phyloP scores from a whole-genome alignment of 2,113 vertebrate species.

The Odontophorus gujanensis region DNA sequence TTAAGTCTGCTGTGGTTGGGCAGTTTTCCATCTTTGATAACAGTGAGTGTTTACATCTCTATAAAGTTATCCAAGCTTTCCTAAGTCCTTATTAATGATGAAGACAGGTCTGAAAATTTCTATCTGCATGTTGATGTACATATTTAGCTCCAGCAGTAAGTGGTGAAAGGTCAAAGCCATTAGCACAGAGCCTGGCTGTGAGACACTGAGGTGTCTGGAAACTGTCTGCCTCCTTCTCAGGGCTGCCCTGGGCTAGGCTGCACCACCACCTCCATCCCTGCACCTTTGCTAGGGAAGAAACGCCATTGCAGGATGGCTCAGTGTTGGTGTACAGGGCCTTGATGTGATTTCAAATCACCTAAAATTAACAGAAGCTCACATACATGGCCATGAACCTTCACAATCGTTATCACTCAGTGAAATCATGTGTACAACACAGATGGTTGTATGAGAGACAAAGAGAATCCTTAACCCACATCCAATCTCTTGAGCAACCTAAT shows the following conservation, averaged over 20 bases:
- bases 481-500: not conserved
- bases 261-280: not conserved
- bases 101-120: not conserved
- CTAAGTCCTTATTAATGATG: not conserved
- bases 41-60: not conserved
- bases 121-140: not conserved
- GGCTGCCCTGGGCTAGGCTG: not conserved
- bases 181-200: not conserved
- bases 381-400: not conserved
- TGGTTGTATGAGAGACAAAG: not conserved
- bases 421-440: not conserved
- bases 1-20: not conserved
- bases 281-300: not conserved
- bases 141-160: not conserved
- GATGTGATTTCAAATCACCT: not conserved
- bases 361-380: not conserved
- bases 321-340: not conserved
- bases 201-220: not conserved
- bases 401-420: not conserved
- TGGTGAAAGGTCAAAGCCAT: not conserved
- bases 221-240: not conserved
- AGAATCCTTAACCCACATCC: not conserved
- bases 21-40: not conserved
- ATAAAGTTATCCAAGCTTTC: not conserved
- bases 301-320: not conserved